A percentile compares a stretch with the other conserved stretches of the same genome.
These are phyloP conservation scores for Trematomus loennbergii DNA, from an alignment of 2,113 vertebrate genomes.

Conservation along the genomic window DNA sequence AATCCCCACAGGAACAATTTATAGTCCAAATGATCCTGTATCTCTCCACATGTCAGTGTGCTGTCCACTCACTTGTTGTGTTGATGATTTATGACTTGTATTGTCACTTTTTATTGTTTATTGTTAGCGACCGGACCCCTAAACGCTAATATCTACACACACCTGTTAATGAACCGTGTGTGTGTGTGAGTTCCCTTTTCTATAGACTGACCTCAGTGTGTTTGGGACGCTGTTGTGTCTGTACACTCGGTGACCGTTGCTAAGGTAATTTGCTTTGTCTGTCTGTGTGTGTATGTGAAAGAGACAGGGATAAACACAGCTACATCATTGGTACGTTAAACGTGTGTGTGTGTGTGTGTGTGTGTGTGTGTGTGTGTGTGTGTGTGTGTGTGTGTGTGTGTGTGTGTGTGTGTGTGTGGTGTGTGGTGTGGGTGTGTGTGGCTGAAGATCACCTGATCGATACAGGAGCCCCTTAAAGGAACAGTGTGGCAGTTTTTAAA, in stretches of 20 bases:
- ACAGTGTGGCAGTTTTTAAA: neutral
- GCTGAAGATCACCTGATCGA: slow-evolving; percentile 1
- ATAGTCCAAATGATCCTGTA: no score
- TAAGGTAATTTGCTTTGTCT: slow-evolving; percentile 43
- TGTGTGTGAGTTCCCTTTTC: slow-evolving; percentile 34
- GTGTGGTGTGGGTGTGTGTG: neutral
- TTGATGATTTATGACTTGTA: slow-evolving; percentile 44
- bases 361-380: slow-evolving; percentile 5
- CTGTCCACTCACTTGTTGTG: neutral
- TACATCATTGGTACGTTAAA: slow-evolving; percentile 11
- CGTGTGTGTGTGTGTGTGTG: slow-evolving; percentile 7
- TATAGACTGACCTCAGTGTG: slow-evolving; percentile 67
- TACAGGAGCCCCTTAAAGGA: neutral
- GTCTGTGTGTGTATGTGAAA: slow-evolving; percentile 25
- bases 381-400: neutral
- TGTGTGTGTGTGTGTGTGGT: slow-evolving; percentile 3
- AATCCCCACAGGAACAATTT: no score
- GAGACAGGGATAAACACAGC: slow-evolving; percentile 24
- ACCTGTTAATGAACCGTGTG: slow-evolving; percentile 72
- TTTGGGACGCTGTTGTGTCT: slow-evolving; percentile 61
- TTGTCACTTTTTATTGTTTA: slow-evolving; percentile 16
- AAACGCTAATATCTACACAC: slow-evolving; percentile 56
- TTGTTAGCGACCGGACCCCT: slow-evolving; percentile 12
- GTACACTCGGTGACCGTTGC: slow-evolving; percentile 63
- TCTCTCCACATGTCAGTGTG: no score